Conservation (phyloP, 1,140 invertebrate species). For the roundworm (Caenorhabditis elegans) region WBcel235 BX284605.5:19676001-19676500, state of each 20-base stretch:
- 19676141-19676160: not conserved
- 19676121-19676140: not conserved
- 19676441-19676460: no score
- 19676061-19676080: not conserved
- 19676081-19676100: not conserved
- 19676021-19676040: slow-evolving; percentile 78
- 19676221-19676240: slow-evolving; percentile 8
- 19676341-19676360: no score
- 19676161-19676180: not conserved
- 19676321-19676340: no score
- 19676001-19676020: slow-evolving; percentile 82
- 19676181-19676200: not conserved
- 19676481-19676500: no score
- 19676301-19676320: no score
- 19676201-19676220: not conserved
- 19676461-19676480: no score
- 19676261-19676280: not conserved
- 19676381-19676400: no score
- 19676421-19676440: not conserved
- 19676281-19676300: not conserved
- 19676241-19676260: not conserved
- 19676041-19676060: slow-evolving; percentile 25
- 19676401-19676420: no score
- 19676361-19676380: no score
- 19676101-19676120: slow-evolving; percentile 34